phyloP scores from a whole-genome alignment of 1,140 invertebrate species.

The Drosophila arawakana region DNA sequence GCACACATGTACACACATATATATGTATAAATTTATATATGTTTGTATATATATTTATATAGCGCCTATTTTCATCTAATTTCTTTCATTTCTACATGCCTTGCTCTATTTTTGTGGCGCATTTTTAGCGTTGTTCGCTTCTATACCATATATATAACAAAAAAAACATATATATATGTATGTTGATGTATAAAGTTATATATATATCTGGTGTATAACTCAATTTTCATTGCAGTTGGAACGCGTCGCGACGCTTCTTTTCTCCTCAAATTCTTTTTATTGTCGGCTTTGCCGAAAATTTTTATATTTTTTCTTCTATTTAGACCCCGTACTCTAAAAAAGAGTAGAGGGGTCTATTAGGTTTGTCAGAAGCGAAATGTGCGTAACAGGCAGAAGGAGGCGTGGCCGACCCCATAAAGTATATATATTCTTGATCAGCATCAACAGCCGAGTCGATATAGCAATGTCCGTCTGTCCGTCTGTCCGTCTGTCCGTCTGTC shows the following conservation, averaged over 20 bases:
- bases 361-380: too few species aligned
- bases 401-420: too few species aligned
- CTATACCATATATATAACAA: constrained; percentile 47
- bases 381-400: too few species aligned
- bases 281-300: constrained; percentile 25
- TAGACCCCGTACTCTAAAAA: too few species aligned
- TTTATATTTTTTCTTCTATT: constrained; percentile 30
- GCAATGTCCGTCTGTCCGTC: too few species aligned
- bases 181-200: constrained; percentile 11
- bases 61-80: constrained; percentile 78
- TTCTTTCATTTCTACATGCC: constrained; percentile 76
- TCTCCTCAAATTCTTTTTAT: constrained; percentile 35
- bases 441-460: too few species aligned
- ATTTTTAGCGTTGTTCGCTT: constrained; percentile 62
- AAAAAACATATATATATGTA: constrained; percentile 10
- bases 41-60: constrained; percentile 55
- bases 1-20: constrained; percentile 8
- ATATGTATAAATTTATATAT: constrained; percentile 12
- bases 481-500: too few species aligned
- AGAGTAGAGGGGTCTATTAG: too few species aligned
- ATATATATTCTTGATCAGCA: too few species aligned
- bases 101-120: constrained; percentile 74
- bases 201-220: constrained; percentile 53
- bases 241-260: constrained; percentile 22
- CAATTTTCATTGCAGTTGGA: constrained; percentile 64